Base-by-base conservation (phyloP, 2,113 vertebrate genomes). In the Erinaceus europaeus region DNA sequence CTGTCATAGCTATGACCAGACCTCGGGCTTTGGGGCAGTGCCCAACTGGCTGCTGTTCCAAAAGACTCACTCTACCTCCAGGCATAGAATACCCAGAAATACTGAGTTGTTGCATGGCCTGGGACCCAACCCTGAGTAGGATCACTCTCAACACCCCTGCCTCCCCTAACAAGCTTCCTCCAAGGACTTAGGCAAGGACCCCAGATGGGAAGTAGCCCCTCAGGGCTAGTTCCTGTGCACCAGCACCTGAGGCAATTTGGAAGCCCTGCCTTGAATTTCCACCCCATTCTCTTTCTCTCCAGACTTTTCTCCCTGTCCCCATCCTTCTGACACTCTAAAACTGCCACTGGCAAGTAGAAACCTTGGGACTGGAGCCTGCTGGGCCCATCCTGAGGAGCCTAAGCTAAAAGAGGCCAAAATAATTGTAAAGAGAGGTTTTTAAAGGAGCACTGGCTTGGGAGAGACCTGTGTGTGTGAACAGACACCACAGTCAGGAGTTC, bases 261-360 rank as follows among this genome's bases (percentile, higher is more conserved):
- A n/a, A n/a, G 1, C 3, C 4, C 65, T 1, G 2, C 23, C 9
- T 6, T 25, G 40, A 13, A 9, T 34, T 4, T n/a, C 64, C 32
- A 21, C 44, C 11, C 23, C 27, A 42, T 15, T 5, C 36, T 23
- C 6, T 23, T 29, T 62, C 55, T 21, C 55, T 69, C 32, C 48
- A 27, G 21, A 40, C 14, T 14, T 62, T 75, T 36, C 34, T 62
- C 46, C 59, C 69, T 25, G n/a, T 50, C 48, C 48, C 53, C 53
- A 5, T 55, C 21, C 53, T 55, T 25, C 53, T 9, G 50, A 67
- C 48, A n/a, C 64, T 25, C 53, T 9, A 55, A 67, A 55, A n/a
- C 64, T 52, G 32, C 38, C 62, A 36, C 36, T 27, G 34, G 46
- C 44, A 36, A 2, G 15, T 2, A 0, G 34, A 14, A n/a, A 5